Evolutionary conservation across 2,113 vertebrate species (phyloP).

Genomic region (Gadus macrocephalus): DNA sequence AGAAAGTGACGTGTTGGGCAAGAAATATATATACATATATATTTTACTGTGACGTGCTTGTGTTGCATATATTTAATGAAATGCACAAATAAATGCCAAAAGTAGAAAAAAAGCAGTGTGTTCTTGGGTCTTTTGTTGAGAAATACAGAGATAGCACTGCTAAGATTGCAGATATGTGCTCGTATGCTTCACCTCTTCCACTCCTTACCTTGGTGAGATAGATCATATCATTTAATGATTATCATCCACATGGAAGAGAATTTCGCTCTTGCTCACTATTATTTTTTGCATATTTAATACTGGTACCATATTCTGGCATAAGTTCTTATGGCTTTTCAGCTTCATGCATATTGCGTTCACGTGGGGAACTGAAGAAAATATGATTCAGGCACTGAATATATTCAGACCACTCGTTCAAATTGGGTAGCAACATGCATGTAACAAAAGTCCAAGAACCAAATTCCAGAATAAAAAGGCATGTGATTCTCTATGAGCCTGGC

Average conservation of each 20-base stretch:
- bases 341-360: slow-evolving; percentile 52
- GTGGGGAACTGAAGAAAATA: slow-evolving; percentile 57
- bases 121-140: slow-evolving; percentile 64
- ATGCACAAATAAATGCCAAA: slow-evolving; percentile 90
- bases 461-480: slow-evolving; percentile 58
- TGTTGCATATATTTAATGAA: slow-evolving; percentile 87
- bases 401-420: slow-evolving; percentile 46
- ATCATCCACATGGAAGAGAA: slow-evolving; percentile 75
- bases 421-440: slow-evolving; percentile 49
- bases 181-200: slow-evolving; percentile 40
- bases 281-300: neutral
- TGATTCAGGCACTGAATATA: slow-evolving; percentile 56
- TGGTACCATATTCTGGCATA: slow-evolving; percentile 54
- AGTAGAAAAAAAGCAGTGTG: slow-evolving; percentile 74
- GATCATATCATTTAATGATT: slow-evolving; percentile 37
- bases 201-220: slow-evolving; percentile 51
- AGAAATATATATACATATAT: slow-evolving; percentile 55
- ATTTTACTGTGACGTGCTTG: slow-evolving; percentile 89
- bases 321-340: slow-evolving; percentile 46
- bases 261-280: slow-evolving; percentile 30
- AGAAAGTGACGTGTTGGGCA: slow-evolving; percentile 76
- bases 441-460: slow-evolving; percentile 19
- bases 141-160: slow-evolving; percentile 36
- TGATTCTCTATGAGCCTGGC: slow-evolving; percentile 39
- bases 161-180: slow-evolving; percentile 60